Evolutionary conservation across 2,888 invertebrate genomes (phyloP), one percentile per base, ranked within the genome.

Genomic region (Myopa testacea): DNA sequence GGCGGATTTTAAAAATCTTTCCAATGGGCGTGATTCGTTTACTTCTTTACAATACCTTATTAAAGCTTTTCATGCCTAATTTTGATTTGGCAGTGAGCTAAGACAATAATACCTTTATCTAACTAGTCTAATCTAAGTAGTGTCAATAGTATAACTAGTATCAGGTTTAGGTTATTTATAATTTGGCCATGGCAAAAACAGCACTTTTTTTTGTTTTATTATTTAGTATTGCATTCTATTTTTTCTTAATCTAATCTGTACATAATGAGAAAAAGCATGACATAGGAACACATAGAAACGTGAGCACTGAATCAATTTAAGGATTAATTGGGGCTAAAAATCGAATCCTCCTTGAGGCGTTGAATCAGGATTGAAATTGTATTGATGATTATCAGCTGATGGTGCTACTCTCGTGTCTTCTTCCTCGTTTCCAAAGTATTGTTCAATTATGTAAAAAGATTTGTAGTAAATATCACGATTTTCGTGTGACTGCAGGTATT

Each of bases 401-500:
- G 96, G 97, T 55, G 95, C 96, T 12, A 96, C 92, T 74, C 94
- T 92, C 0, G 93, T 90, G 84, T 96, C 96, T 84, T 93, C 93
- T 83, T 96, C 96, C 86, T 97, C 97, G n/a, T 95, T 94, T 26
- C 96, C 95, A 88, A 98, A 99, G 91, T 95, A 98, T 87, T 94
- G 95, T 89, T 98, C 98, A 85, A 99, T 98, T 83, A 99, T 97
- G 88, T 97, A 96, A 88, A 96, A 98, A 73, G 98, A 96, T 90
- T 98, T 98, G 89, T 97, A 95, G 90, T 98, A 99, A 83, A 99
- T 97, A 84, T 98, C 98, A 89, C 96, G 93, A 88, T 98, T 98
- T 89, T 98, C 96, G 89, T 99, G 98, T 67, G 97, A 97, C 89
- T 99, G 98, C 74, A 99, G 91, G 90, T 96, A 98, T 90, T 99